phyloP scores from a whole-genome alignment of 2,797 vertebrate genomes.

The Thamnophis elegans region DNA sequence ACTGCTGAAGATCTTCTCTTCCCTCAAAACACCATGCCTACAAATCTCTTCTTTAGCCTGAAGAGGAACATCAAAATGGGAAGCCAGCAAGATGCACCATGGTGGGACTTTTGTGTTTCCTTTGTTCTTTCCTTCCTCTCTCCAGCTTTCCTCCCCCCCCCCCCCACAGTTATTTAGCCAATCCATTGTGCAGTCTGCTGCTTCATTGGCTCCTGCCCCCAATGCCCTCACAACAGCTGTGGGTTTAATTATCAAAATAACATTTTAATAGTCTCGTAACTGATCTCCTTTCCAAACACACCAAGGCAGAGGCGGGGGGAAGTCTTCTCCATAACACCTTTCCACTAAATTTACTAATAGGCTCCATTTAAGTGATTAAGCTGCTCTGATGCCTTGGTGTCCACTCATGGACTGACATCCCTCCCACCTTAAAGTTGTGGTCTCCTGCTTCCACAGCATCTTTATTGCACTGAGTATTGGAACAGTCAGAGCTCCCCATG shows the following conservation, averaged over 20 bases:
- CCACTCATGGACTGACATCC: slow-evolving; percentile 53
- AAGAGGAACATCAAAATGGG: too few relatives aligned
- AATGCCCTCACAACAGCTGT: slow-evolving; percentile 77
- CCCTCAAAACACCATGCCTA: not conserved
- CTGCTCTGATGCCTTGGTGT: slow-evolving; percentile 63
- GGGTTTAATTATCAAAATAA: slow-evolving; percentile 84
- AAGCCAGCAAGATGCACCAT: not conserved
- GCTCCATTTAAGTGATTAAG: slow-evolving; percentile 68
- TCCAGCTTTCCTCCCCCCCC: not conserved
- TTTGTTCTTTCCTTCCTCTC: slow-evolving; percentile 13
- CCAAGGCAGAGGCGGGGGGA: slow-evolving; percentile 67
- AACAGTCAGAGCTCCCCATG: slow-evolving; percentile 55
- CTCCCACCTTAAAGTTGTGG: slow-evolving; percentile 51
- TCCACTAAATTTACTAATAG: slow-evolving; percentile 73
- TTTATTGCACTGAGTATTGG: slow-evolving; percentile 49
- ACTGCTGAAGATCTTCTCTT: not conserved
- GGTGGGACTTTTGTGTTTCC: not conserved
- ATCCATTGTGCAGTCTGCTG: slow-evolving; percentile 52
- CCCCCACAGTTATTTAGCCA: slow-evolving; percentile 9
- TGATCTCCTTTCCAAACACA: slow-evolving; percentile 73
- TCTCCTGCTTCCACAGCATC: slow-evolving; percentile 49
- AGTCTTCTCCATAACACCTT: slow-evolving; percentile 73
- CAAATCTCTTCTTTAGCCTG: not conserved
- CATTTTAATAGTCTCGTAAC: slow-evolving; percentile 84
- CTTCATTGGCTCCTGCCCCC: slow-evolving; percentile 67